Conservation (phyloP, 2,888 invertebrate species). For the Nesidiocoris tenuis region DNA sequence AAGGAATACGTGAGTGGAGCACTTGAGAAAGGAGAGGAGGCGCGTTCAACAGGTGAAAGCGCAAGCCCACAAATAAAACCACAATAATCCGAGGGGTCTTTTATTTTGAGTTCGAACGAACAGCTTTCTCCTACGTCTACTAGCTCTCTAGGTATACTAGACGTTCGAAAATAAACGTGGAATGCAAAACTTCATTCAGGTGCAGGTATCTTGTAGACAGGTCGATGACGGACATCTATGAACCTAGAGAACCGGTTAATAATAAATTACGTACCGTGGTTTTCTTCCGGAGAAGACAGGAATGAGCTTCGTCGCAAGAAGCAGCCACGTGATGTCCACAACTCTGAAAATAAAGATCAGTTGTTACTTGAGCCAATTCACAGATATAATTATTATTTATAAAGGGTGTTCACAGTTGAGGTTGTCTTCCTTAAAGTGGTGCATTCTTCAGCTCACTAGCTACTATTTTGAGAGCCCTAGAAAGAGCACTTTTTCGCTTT, state of each 20-base stretch:
- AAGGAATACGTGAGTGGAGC: too few relatives aligned
- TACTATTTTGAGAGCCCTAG: too few relatives aligned
- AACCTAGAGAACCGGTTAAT: neutral
- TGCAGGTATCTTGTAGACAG: neutral
- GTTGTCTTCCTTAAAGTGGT: too few relatives aligned
- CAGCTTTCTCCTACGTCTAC: too few relatives aligned
- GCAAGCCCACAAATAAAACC: constrained; percentile 1
- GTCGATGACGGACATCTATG: neutral
- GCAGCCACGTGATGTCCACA: constrained; percentile 31
- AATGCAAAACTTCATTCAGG: too few relatives aligned
- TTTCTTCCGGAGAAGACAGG: constrained; percentile 34
- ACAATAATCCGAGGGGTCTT: constrained; percentile 2
- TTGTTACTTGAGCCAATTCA: too few relatives aligned
- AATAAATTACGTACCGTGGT: constrained; percentile 10
- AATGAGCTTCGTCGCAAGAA: constrained; percentile 39
- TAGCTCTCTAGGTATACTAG: too few relatives aligned
- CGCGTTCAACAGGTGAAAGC: constrained; percentile 18
- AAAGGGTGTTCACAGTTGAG: too few relatives aligned
- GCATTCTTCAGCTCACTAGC: neutral
- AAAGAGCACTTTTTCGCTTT: too few relatives aligned
- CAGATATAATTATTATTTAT: too few relatives aligned
- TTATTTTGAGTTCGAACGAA: constrained; percentile 1
- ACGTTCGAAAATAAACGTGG: too few relatives aligned
- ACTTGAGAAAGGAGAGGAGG: too few relatives aligned
- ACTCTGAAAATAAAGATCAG: constrained; percentile 25